phyloP scores from a whole-genome alignment of 2,797 vertebrate genomes.

The Heliangelus exortis region DNA sequence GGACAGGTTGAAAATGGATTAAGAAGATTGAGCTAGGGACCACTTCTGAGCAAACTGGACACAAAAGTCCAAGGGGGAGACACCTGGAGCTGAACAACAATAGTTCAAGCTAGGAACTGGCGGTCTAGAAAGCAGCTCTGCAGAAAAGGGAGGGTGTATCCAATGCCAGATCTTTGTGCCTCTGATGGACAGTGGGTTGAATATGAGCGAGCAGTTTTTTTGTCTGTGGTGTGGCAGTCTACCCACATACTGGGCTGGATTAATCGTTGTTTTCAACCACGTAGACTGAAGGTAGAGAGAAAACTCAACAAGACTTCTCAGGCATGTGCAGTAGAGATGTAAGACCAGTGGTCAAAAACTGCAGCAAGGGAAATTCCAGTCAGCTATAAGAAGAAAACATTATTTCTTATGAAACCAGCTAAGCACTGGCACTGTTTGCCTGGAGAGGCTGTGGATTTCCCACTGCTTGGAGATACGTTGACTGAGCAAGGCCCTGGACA shows the following conservation, averaged over 20 bases:
- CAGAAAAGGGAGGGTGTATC: neutral
- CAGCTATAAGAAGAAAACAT: neutral
- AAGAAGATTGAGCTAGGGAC: neutral
- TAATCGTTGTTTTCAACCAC: neutral
- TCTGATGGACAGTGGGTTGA: neutral
- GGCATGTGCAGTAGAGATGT: neutral
- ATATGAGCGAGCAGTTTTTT: neutral
- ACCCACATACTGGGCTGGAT: neutral
- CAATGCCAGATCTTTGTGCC: neutral
- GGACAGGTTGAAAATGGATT: neutral
- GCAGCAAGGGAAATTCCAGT: neutral
- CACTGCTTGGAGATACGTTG: neutral
- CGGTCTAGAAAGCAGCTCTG: neutral
- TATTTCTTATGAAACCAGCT: neutral
- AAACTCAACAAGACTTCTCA: neutral
- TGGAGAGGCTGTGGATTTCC: neutral
- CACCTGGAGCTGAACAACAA: neutral
- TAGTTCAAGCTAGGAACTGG: neutral
- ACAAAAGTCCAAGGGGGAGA: neutral
- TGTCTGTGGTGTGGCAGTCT: neutral
- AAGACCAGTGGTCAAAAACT: neutral
- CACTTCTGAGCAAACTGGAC: neutral
- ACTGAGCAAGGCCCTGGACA: neutral
- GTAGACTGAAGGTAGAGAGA: neutral
- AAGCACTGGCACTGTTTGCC: neutral